Conservation (phyloP, 1,140 invertebrate genomes). For the Archegozetes longisetosus region DNA sequence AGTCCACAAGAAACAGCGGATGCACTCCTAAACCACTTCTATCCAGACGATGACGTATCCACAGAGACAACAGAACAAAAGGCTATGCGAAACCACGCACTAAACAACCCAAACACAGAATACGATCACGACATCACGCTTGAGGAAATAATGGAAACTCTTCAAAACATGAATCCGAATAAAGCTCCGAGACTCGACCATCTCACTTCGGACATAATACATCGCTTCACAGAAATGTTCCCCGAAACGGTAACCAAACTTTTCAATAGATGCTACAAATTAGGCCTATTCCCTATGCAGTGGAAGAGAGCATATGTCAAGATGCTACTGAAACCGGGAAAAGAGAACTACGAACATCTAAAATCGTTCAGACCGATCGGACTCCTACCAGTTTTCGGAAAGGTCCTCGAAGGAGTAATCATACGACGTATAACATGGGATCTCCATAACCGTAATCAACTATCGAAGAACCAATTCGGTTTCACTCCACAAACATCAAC, state of each 20-base stretch:
- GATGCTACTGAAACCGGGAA: constrained; percentile 1
- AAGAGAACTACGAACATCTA: neutral
- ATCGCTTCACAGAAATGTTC: neutral
- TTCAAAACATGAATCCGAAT: neutral
- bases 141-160: neutral
- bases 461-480: neutral
- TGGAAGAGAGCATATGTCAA: constrained; percentile 1
- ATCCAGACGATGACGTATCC: neutral
- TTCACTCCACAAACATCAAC: neutral
- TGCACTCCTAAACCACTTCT: neutral
- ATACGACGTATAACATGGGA: neutral
- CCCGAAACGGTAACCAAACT: neutral
- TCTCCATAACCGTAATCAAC: neutral
- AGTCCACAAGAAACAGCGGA: neutral
- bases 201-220: neutral
- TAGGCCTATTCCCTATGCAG: neutral
- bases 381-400: constrained; percentile 3
- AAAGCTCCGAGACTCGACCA: neutral
- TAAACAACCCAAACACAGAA: neutral
- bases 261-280: neutral
- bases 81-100: neutral
- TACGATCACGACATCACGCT: neutral
- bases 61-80: neutral
- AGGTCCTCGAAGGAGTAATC: neutral
- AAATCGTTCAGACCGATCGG: neutral